Conservation (phyloP, 2,113 vertebrate species). For the Syngnathus typhle region DNA sequence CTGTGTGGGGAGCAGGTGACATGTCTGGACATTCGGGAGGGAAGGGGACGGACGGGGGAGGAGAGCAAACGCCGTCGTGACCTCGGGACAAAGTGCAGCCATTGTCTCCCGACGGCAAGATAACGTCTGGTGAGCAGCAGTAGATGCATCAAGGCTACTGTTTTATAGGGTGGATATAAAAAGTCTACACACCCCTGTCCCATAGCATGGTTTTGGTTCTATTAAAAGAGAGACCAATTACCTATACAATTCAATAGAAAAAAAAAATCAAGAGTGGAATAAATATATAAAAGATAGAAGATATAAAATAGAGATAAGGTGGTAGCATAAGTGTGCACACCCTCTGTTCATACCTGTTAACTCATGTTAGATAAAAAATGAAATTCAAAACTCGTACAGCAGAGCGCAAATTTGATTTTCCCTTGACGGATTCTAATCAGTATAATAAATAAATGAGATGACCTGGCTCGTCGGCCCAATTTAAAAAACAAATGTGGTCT, state of each 20-base stretch:
- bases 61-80: slow-evolving; percentile 28
- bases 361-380: too few species aligned
- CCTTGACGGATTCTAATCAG: neutral
- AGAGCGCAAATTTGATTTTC: neutral
- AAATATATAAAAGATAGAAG: too few species aligned
- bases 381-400: neutral
- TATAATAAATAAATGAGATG: neutral
- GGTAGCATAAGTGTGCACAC: neutral
- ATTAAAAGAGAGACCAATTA: too few species aligned
- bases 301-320: neutral
- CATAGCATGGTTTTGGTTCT: too few species aligned
- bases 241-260: neutral
- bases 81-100: slow-evolving; percentile 52
- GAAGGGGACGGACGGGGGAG: slow-evolving; percentile 6
- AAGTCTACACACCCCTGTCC: neutral
- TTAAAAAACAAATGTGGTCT: neutral
- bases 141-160: neutral
- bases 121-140: neutral
- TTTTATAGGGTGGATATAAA: neutral
- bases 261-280: neutral
- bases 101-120: slow-evolving; percentile 35
- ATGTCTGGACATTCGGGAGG: slow-evolving; percentile 31
- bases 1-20: slow-evolving; percentile 54
- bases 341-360: neutral
- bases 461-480: neutral